Percentiles rank a stretch among this genome's conserved stretches.
Conservation (phyloP, 2,888 invertebrate genomes). For the Lasioglossum figueresi region DNA sequence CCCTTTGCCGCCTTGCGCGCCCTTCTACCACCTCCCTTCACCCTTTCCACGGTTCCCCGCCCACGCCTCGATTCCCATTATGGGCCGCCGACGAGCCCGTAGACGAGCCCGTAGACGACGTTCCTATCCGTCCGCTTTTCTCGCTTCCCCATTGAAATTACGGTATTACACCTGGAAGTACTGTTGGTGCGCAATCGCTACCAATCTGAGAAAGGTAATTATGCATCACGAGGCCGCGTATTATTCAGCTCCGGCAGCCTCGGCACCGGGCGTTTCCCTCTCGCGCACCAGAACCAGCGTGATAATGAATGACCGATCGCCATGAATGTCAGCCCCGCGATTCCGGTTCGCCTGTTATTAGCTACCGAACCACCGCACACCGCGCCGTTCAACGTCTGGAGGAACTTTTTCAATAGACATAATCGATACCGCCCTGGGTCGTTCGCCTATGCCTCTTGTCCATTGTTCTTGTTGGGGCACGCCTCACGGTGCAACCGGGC, state of each 20-base stretch:
- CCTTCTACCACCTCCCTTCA: neutral
- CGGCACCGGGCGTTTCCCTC: slow-evolving; percentile 12
- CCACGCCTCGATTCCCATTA: slow-evolving; percentile 31
- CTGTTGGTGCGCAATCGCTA: slow-evolving; percentile 12
- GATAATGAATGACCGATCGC: slow-evolving; percentile 39
- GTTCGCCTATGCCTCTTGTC: neutral
- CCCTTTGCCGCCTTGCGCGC: neutral
- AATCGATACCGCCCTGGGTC: neutral
- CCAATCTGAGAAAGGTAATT: slow-evolving; percentile 23
- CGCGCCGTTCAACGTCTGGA: neutral
- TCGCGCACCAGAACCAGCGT: neutral
- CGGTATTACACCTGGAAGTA: slow-evolving; percentile 22
- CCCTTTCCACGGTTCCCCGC: neutral
- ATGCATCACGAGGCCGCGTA: slow-evolving; percentile 24
- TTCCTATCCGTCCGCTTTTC: slow-evolving; percentile 21
- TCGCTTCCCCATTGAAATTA: slow-evolving; percentile 9
- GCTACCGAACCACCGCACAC: neutral
- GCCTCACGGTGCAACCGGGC: neutral
- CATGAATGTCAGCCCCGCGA: slow-evolving; percentile 14
- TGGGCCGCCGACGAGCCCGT: neutral
- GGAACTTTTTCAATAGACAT: slow-evolving; percentile 7
- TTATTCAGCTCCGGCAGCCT: slow-evolving; percentile 19
- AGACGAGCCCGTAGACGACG: neutral
- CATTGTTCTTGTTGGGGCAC: neutral
- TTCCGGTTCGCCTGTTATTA: neutral